phyloP scores from a whole-genome alignment of 2,888 invertebrate genomes.

The Caenorhabditis panamensis region DNA sequence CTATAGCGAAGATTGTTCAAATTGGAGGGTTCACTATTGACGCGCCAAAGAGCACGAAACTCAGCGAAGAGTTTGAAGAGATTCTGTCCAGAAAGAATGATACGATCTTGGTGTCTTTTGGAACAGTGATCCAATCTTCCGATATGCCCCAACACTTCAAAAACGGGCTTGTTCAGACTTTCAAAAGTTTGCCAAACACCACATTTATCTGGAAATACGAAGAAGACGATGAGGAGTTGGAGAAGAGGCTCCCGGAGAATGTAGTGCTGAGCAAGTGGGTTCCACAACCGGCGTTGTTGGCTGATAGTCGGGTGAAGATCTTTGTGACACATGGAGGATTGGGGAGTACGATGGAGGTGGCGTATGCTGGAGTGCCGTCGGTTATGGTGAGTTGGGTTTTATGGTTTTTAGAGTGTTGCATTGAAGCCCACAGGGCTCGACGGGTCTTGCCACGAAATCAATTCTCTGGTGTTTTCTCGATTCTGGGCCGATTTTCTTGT shows the following conservation, averaged over 20 bases:
- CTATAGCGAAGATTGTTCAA: constrained; percentile 44
- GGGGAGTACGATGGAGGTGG: constrained; percentile 54
- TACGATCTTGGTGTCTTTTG: constrained; percentile 42
- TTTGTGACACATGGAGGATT: constrained; percentile 54
- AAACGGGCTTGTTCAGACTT: constrained; percentile 24
- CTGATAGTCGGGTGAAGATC: constrained; percentile 24
- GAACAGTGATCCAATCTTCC: constrained; percentile 48
- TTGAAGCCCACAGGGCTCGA: too few species aligned
- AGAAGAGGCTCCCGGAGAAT: constrained; percentile 18
- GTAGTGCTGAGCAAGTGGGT: constrained; percentile 46
- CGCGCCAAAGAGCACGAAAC: constrained; percentile 27
- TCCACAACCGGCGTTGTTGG: constrained; percentile 40
- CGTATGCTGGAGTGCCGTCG: constrained; percentile 39
- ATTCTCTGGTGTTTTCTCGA: too few species aligned
- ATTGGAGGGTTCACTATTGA: constrained; percentile 45
- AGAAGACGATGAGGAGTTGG: constrained; percentile 28
- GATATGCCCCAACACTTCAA: constrained; percentile 46
- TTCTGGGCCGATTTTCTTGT: too few species aligned
- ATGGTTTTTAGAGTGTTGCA: too few species aligned
- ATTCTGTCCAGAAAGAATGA: constrained; percentile 6
- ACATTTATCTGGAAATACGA: constrained; percentile 63
- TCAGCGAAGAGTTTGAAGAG: constrained; percentile 25
- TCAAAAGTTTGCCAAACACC: constrained; percentile 27
- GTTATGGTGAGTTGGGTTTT: constrained; percentile 44
- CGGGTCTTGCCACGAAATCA: too few species aligned